Evolutionary conservation across 2,888 invertebrate species (phyloP), one percentile per base, ranked within the genome.

Genomic region (Agrochola lychnidis): DNA sequence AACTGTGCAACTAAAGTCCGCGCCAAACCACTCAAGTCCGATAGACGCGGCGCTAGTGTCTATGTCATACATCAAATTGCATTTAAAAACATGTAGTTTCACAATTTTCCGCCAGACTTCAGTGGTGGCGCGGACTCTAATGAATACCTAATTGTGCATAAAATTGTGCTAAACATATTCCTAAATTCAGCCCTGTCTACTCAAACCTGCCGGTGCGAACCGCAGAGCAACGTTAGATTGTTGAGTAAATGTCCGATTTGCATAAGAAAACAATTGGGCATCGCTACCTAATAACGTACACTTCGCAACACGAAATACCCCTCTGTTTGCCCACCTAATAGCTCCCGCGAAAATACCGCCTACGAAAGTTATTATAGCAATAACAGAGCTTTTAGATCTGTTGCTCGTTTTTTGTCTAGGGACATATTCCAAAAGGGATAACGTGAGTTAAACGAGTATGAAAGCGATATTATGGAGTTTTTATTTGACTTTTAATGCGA

Each of bases 211-310:
- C 79, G 79, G 81, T 71, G 79, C 87, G 84, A 81, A 83, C 74
- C 78, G 82, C 78, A 73, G 79, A 78, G 76, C 77, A 80, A 80
- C 83, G 84, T 86, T 89, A 86, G 85, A 91, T 90, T 88, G 89
- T 89, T 88, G 81, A 82, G 87, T 89, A 91, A 91, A 90, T 91
- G 83, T 86, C 78, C 81, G 88, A 95, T 95, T 94, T 91, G 89
- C 94, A 94, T 94, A 94, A 90, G 92, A 93, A 93, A 94, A 94
- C 94, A 93, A 85, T 89, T 86, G 84, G 78, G 82, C 79, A 80
- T 73, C 73, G 78, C 79, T 81, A 78, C 76, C 75, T 81, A 79
- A 79, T 81, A 85, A 66, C 68, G 73, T 81, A 76, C 67, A 78
- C 36, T 48, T 73, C 25, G n/a, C 36, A 73, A 61, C 51, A 73